A percentile compares a stretch with the other conserved stretches of the same genome.
These are phyloP conservation scores for Synergus japonicus DNA, from an alignment of 2,888 invertebrate species.

Conservation along the genomic window DNA sequence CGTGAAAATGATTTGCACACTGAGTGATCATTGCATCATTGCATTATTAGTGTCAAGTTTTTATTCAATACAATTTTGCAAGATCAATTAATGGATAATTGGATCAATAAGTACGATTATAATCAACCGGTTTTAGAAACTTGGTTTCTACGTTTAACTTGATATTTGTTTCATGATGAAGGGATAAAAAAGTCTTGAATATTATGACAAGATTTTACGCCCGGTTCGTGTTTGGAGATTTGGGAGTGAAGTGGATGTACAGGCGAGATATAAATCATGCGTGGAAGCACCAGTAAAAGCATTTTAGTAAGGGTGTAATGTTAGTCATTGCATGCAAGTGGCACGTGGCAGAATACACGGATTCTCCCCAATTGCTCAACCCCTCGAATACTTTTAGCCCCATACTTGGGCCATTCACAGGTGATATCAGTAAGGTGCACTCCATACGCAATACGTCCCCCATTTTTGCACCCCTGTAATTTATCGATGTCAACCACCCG, in stretches of 20 bases:
- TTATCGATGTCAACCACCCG: slow-evolving; percentile 8
- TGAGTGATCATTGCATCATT: background rate
- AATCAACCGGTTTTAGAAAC: background rate
- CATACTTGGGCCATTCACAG: slow-evolving; percentile 45
- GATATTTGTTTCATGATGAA: background rate
- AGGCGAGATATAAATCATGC: slow-evolving; percentile 30
- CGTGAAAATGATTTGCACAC: slow-evolving; percentile 4
- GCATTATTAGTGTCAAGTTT: background rate
- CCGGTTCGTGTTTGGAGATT: slow-evolving; percentile 13
- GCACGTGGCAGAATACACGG: slow-evolving; percentile 32
- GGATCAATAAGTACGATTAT: background rate
- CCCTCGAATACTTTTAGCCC: slow-evolving; percentile 42
- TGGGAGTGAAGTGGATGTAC: background rate
- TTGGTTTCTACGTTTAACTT: background rate
- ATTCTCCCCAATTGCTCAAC: slow-evolving; percentile 48
- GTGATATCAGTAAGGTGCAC: slow-evolving; percentile 51
- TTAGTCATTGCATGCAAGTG: slow-evolving; percentile 32
- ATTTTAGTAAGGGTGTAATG: slow-evolving; percentile 28
- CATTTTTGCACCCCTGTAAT: slow-evolving; percentile 56
- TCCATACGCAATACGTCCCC: slow-evolving; percentile 46
- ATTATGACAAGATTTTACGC: slow-evolving; percentile 13
- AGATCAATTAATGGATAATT: background rate
- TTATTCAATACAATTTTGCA: background rate
- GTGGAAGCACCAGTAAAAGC: slow-evolving; percentile 17
- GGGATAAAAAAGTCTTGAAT: background rate